These are phyloP conservation scores for Alviniconcha strummeri DNA, from an alignment of 2,888 invertebrate species.

Conservation along the genomic window DNA sequence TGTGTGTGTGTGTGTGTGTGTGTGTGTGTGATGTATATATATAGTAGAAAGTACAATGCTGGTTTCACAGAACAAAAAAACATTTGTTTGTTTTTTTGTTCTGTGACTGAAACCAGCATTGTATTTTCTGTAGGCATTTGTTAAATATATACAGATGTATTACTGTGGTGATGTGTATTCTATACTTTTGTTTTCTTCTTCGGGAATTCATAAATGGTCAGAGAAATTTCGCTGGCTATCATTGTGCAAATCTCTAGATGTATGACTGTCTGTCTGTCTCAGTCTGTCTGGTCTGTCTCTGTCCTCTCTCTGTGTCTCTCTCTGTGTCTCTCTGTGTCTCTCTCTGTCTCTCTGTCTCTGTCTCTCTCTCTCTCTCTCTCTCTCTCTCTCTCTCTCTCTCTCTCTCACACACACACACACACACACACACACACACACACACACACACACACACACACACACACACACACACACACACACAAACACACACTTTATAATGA, in stretches of 20 bases:
- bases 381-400: background rate
- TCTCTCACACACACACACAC: background rate
- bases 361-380: background rate
- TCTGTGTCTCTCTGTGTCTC: too few relatives aligned
- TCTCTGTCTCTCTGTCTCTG: too few relatives aligned
- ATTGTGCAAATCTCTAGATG: background rate
- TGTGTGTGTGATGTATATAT: background rate
- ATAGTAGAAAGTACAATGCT: too few relatives aligned
- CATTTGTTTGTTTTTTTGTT: background rate
- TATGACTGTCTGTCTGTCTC: conserved; percentile 6
- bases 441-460: conserved; percentile 9
- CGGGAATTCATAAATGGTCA: background rate
- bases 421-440: conserved; percentile 5
- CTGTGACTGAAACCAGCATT: background rate
- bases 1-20: conserved; percentile 9
- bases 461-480: conserved; percentile 2
- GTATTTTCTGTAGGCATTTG: background rate
- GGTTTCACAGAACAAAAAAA: background rate
- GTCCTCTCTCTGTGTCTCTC: too few relatives aligned
- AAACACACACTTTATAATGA: background rate
- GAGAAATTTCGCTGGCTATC: background rate
- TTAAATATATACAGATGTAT: background rate
- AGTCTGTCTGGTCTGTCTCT: background rate
- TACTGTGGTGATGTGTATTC: background rate
- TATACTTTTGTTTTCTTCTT: background rate